Base-by-base conservation (phyloP, 2,797 vertebrate species). In the Labroides dimidiatus region DNA sequence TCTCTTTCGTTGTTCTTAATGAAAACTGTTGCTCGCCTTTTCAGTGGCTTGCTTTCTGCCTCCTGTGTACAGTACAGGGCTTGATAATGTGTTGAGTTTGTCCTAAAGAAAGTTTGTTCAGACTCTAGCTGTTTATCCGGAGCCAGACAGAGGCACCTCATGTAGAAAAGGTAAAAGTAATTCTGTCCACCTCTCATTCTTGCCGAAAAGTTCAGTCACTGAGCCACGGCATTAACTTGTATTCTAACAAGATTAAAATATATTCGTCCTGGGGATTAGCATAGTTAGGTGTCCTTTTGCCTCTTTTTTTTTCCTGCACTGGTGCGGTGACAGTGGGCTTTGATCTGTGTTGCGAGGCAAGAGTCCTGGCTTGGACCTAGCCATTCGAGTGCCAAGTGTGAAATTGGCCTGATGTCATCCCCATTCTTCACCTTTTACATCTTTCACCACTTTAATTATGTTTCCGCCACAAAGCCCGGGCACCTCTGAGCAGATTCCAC, bases 231-330 rank as follows among this genome's bases (percentile, higher is more conserved):
- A 96, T 98, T 99, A 99, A 99, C 97, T 98, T 99, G 97, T 98
- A 97, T 99, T 98, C 96, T 99, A 99, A 98, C 96, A 97, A 99
- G 97, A 99, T 99, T 99, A 99, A 97, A 98, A 98, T 98, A 97
- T 97, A 98, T 99, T 98, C 97, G 97, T 97, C 96, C 96, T 95
- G 97, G 95, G 97, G 97, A 99, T 99, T 99, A 99, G 96, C 96
- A 97, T 97, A 97, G 96, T 96, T 96, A 95, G 96, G 95, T 95
- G 93, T 92, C 90, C 92, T 85, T 96, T 95, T 95, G 95, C 95
- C 95, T 96, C 95, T 93, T 94, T 92, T 49, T 95, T 95, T 95
- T 78, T 90, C 95, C 94, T 95, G 96, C 96, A 93, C 94, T 90
- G 95, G 94, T 92, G 95, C 94, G 87, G 92, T 93, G 93, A 96